Conservation (phyloP, 2,113 vertebrate genomes). For the Fregata magnificens region DNA sequence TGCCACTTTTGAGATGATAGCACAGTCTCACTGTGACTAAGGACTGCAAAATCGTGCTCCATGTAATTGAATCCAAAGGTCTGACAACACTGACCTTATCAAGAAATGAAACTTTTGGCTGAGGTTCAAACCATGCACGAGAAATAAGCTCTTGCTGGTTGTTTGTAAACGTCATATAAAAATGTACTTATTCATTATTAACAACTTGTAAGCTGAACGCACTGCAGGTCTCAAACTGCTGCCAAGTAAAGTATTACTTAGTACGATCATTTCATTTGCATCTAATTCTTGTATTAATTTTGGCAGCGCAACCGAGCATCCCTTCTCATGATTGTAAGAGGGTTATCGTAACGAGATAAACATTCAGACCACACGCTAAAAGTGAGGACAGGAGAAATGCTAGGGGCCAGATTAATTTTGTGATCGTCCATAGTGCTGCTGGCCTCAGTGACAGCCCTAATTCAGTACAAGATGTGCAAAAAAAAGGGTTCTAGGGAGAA, state of each 20-base stretch:
- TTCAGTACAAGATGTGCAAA: neutral
- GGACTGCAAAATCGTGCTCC: constrained; percentile 13
- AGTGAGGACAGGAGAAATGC: neutral
- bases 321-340: neutral
- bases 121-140: constrained; percentile 6
- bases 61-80: constrained; percentile 51
- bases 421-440: neutral
- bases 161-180: constrained; percentile 56
- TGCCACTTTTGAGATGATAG: neutral
- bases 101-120: constrained; percentile 53
- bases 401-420: neutral
- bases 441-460: neutral
- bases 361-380: neutral
- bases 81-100: constrained; percentile 56
- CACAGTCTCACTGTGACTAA: neutral
- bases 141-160: constrained; percentile 27
- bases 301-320: neutral
- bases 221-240: constrained; percentile 3
- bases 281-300: neutral
- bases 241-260: constrained; percentile 18
- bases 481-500: neutral
- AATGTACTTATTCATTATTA: constrained; percentile 61
- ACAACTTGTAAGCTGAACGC: constrained; percentile 27
- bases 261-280: constrained; percentile 21
- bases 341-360: neutral